A percentile compares a stretch with the other conserved stretches of the same genome.
phyloP scores from a whole-genome alignment of 1,140 invertebrate genomes.

The Meloidogyne exigua region DNA sequence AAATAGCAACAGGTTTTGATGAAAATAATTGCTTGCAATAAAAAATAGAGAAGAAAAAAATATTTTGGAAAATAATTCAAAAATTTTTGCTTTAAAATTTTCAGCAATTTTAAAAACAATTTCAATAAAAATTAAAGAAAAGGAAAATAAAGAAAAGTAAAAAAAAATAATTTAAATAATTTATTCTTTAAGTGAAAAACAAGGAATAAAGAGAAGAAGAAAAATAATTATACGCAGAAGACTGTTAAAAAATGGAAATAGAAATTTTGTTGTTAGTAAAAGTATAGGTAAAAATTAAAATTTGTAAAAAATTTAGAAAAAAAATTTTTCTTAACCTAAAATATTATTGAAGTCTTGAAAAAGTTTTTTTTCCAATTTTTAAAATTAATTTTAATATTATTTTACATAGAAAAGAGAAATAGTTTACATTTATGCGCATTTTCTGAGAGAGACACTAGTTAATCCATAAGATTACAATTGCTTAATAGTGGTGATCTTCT shows the following conservation, averaged over 20 bases:
- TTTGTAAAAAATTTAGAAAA: background rate
- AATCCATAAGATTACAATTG: no score
- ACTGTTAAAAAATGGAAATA: background rate
- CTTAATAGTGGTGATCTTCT: no score
- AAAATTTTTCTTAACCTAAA: background rate
- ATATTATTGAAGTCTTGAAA: no score
- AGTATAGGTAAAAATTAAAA: background rate
- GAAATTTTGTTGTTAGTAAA: slow-evolving; percentile 1
- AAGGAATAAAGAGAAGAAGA: slow-evolving; percentile 7
- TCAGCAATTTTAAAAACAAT: background rate
- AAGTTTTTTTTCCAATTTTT: no score
- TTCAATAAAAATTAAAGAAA: slow-evolving; percentile 11
- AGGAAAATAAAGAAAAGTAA: background rate
- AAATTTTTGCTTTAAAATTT: background rate
- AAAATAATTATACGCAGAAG: slow-evolving; percentile 19
- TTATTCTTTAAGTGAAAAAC: background rate
- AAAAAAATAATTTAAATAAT: background rate
- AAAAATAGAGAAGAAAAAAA: background rate
- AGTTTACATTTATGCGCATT: no score
- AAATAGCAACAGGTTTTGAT: background rate
- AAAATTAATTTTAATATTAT: no score
- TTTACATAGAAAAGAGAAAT: no score
- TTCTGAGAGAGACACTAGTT: no score
- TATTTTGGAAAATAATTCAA: background rate
- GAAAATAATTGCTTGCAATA: background rate